Percentiles rank a stretch among this genome's conserved stretches.
phyloP scores from a whole-genome alignment of 2,113 vertebrate species.

The Azemiops feae region DNA sequence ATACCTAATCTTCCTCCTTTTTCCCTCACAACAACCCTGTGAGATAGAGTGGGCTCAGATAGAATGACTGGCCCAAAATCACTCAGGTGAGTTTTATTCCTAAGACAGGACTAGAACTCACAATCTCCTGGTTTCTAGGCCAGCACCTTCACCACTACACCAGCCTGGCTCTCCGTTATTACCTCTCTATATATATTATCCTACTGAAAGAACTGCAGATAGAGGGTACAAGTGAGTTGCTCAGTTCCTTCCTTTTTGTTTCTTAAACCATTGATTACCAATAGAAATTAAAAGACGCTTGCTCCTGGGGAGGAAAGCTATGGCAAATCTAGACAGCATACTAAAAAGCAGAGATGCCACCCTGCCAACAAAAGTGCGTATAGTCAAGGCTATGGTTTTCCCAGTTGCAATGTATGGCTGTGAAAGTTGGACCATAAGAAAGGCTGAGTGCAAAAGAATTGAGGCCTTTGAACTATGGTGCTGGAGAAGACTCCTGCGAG shows the following conservation, averaged over 20 bases:
- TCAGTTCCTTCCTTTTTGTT: neutral
- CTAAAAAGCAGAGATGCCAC: too few species aligned
- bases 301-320: too few species aligned
- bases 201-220: neutral
- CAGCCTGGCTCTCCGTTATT: neutral
- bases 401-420: too few species aligned
- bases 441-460: too few species aligned
- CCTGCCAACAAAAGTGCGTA: too few species aligned
- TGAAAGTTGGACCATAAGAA: too few species aligned
- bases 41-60: neutral
- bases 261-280: neutral
- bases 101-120: neutral
- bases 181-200: neutral
- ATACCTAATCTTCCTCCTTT: neutral
- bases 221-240: neutral
- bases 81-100: neutral
- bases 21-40: neutral
- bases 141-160: neutral
- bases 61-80: neutral
- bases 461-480: too few species aligned
- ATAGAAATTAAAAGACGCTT: too few species aligned
- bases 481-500: too few species aligned
- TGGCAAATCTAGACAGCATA: too few species aligned
- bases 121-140: neutral
- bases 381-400: too few species aligned